These are phyloP conservation scores for Oligia latruncula DNA, from an alignment of 2,888 invertebrate genomes.

Conservation along the genomic window DNA sequence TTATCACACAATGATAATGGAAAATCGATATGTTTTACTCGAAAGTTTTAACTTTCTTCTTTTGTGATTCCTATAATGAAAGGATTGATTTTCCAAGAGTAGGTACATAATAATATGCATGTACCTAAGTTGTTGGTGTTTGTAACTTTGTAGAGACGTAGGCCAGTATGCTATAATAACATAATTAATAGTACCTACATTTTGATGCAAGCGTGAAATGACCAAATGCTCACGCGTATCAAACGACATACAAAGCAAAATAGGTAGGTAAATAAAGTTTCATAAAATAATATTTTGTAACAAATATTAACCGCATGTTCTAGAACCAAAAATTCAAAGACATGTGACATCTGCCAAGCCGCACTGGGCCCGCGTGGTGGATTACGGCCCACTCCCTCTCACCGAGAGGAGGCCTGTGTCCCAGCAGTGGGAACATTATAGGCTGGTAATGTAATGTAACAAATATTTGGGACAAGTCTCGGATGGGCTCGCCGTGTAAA, in stretches of 20 bases:
- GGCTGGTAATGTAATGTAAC: neutral
- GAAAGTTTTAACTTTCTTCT: neutral
- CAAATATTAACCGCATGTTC: too few species aligned
- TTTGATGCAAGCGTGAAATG: neutral
- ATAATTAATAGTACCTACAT: neutral
- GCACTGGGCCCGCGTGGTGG: too few species aligned
- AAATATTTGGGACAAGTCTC: neutral
- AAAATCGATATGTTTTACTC: conserved; percentile 14
- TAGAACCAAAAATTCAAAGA: too few species aligned
- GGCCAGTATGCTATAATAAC: neutral
- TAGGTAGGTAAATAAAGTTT: too few species aligned
- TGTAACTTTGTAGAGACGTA: neutral
- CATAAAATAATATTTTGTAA: too few species aligned
- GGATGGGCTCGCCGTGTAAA: neutral
- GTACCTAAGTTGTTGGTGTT: neutral
- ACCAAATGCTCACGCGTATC: neutral
- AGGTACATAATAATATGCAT: neutral
- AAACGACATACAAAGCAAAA: neutral
- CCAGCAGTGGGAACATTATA: too few species aligned
- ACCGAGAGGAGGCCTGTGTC: too few species aligned
- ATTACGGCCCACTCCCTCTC: too few species aligned
- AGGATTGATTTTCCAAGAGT: neutral
- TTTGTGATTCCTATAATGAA: neutral
- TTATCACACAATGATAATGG: conserved; percentile 10
- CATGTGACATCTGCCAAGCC: too few species aligned